These are phyloP conservation scores for Leptinotarsa rubiginosa DNA, from an alignment of 2,888 invertebrate species.

Conservation along the genomic window DNA sequence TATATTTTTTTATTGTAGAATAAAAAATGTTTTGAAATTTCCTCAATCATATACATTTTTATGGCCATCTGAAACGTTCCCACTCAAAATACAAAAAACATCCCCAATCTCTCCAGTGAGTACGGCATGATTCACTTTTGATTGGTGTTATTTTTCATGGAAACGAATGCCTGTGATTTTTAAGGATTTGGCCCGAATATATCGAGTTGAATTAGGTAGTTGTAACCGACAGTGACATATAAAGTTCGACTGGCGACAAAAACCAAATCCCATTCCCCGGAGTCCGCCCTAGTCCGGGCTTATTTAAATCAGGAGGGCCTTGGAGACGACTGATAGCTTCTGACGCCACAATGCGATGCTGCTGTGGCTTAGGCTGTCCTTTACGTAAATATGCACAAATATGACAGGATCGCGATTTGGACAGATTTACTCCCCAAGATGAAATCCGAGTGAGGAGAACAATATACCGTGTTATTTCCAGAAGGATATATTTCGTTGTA, in stretches of 20 bases:
- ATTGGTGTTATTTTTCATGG: constrained; percentile 56
- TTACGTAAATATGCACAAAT: constrained; percentile 61
- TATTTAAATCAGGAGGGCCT: constrained; percentile 66
- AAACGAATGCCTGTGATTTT: constrained; percentile 54
- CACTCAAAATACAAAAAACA: constrained; percentile 32
- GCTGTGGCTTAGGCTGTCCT: constrained; percentile 53
- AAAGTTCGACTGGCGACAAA: constrained; percentile 65
- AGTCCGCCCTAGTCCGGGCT: constrained; percentile 63
- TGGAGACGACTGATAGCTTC: constrained; percentile 66
- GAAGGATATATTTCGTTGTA: not conserved
- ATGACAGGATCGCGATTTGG: constrained; percentile 48
- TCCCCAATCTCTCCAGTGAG: constrained; percentile 36
- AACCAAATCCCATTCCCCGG: constrained; percentile 65
- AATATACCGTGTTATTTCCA: constrained; percentile 6
- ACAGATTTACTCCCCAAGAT: constrained; percentile 42
- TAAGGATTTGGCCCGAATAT: constrained; percentile 58
- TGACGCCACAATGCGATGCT: constrained; percentile 64
- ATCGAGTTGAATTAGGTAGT: constrained; percentile 63
- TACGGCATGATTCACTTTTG: constrained; percentile 49
- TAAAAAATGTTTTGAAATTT: too few relatives aligned
- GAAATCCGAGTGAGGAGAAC: constrained; percentile 35
- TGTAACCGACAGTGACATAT: constrained; percentile 65
- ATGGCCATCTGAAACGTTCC: not conserved
- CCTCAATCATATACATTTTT: not conserved
- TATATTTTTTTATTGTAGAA: too few relatives aligned